These are phyloP conservation scores for Germaria angustata DNA, from an alignment of 2,888 invertebrate species.

Conservation along the genomic window DNA sequence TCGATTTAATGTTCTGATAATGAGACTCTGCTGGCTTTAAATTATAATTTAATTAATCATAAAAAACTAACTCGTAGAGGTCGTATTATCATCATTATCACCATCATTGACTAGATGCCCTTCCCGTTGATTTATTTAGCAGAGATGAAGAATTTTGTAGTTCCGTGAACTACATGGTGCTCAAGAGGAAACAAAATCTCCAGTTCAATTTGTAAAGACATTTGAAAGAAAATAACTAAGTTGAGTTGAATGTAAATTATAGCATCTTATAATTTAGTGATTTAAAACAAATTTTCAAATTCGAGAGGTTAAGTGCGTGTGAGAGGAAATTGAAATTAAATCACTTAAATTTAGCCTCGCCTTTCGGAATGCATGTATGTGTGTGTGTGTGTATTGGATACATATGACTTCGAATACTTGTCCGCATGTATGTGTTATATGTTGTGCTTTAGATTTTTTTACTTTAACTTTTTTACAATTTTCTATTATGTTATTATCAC, in stretches of 20 bases:
- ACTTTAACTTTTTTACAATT: not conserved
- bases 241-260: not conserved
- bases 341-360: conserved; percentile 43
- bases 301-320: not conserved
- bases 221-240: not conserved
- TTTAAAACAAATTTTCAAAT: not conserved
- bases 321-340: conserved; percentile 12
- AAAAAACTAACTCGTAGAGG: not conserved
- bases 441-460: not conserved
- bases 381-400: not conserved
- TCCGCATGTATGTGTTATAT: not conserved
- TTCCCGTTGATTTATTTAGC: not conserved
- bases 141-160: no score
- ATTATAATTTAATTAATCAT: conserved; percentile 18
- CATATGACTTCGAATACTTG: not conserved
- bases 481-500: no score
- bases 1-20: not conserved
- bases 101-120: no score
- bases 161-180: not conserved
- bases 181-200: not conserved
- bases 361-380: not conserved
- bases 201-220: not conserved
- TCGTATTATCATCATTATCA: not conserved
- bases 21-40: not conserved
- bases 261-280: not conserved